Evolutionary conservation across 2,888 invertebrate genomes (phyloP).

Genomic region (Caenorhabditis sp.): DNA sequence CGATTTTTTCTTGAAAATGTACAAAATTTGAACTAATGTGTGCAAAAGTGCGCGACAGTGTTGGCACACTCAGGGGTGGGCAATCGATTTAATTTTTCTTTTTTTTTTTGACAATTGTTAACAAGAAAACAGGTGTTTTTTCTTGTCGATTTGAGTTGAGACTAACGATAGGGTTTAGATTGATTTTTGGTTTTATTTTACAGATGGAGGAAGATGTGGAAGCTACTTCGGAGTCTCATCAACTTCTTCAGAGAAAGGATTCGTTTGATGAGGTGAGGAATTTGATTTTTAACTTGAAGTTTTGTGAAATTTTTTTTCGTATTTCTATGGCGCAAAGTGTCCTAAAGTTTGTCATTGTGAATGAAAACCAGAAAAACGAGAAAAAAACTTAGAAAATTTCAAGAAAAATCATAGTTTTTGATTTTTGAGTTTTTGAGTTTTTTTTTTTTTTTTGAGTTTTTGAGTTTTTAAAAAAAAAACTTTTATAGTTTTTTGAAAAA

Average conservation of each 20-base stretch:
- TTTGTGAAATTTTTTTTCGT: too few species aligned
- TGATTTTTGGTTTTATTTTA: neutral
- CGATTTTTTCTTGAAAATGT: too few species aligned
- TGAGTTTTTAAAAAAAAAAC: too few species aligned
- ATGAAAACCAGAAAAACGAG: conserved; percentile 11
- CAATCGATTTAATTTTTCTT: neutral
- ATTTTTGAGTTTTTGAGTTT: too few species aligned
- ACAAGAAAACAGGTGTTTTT: neutral
- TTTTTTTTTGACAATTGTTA: conserved; percentile 16
- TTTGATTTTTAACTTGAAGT: neutral
- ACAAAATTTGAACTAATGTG: neutral
- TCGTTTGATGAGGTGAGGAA: conserved; percentile 27
- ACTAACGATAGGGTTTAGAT: too few species aligned
- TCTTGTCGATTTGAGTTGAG: too few species aligned
- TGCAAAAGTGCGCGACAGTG: neutral
- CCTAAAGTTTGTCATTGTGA: too few species aligned
- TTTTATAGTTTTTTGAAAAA: too few species aligned
- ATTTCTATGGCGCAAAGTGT: too few species aligned
- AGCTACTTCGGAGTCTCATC: conserved; percentile 25
- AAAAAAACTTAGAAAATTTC: neutral
- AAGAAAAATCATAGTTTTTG: neutral
- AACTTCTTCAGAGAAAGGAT: conserved; percentile 15
- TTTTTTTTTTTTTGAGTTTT: too few species aligned
- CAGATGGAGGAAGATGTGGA: conserved; percentile 26
- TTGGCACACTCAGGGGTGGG: neutral